Conservation (phyloP, 37 sponge, comb jelly and placozoan species). For the Agelas oroides region DNA sequence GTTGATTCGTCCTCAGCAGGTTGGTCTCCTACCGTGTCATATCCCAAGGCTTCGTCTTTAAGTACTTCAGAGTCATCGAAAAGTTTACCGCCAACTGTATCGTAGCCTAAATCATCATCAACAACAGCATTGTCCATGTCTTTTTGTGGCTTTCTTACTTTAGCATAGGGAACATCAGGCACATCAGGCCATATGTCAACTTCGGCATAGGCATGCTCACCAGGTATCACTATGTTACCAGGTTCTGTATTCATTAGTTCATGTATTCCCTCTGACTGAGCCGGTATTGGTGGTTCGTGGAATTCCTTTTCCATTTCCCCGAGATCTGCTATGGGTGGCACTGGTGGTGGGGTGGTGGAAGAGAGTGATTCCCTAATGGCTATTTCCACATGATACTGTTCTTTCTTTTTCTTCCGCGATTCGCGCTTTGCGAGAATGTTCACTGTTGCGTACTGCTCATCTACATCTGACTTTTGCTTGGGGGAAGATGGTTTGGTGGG, state of each 20-base stretch:
- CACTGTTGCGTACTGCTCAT: conserved; percentile 37
- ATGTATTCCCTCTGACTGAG: conserved; percentile 16
- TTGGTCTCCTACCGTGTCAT: conserved; percentile 27
- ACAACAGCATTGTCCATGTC: neutral
- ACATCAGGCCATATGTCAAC: neutral
- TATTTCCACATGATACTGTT: neutral
- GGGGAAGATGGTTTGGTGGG: no score
- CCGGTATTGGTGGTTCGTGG: conserved; percentile 49
- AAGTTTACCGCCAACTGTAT: no score
- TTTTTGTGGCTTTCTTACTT: conserved; percentile 8
- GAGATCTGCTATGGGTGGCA: conserved; percentile 42
- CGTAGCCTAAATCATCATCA: neutral
- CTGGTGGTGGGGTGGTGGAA: conserved; percentile 54
- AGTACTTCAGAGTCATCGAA: no score
- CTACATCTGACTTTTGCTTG: neutral
- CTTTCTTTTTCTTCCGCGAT: neutral
- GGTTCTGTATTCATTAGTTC: neutral
- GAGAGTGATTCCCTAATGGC: neutral
- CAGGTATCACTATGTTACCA: neutral
- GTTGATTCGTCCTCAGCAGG: no score
- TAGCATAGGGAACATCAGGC: conserved; percentile 34
- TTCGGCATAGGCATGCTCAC: no score
- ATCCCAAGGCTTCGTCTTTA: conserved; percentile 20
- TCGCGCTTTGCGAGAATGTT: conserved; percentile 22
- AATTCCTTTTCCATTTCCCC: conserved; percentile 45